Percentiles rank a stretch among this genome's conserved stretches.
Evolutionary conservation across 2,888 invertebrate genomes (phyloP).

Genomic region (Eudemis profundana): DNA sequence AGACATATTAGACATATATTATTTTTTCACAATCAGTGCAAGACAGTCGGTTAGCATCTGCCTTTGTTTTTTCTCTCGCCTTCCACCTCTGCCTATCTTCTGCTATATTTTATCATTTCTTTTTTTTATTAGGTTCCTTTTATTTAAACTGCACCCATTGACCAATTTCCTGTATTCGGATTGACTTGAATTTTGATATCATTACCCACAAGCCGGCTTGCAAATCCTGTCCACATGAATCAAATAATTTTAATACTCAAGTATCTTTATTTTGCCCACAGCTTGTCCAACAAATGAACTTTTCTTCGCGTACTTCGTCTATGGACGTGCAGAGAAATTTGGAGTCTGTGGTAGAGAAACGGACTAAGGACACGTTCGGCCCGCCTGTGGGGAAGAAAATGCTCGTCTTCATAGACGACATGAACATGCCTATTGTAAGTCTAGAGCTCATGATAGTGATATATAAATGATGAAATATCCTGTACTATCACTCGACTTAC

Average conservation of each 20-base stretch:
- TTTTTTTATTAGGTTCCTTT: slow-evolving; percentile 33
- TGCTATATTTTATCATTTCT: slow-evolving; percentile 13
- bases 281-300: slow-evolving; percentile 93
- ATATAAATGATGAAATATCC: no score
- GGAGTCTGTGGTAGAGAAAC: slow-evolving; percentile 94
- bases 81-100: no score
- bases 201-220: slow-evolving; percentile 86
- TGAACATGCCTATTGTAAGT: slow-evolving; percentile 93
- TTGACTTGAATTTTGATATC: not conserved
- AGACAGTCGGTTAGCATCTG: no score
- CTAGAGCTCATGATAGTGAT: no score
- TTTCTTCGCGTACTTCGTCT: slow-evolving; percentile 96
- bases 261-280: slow-evolving; percentile 58
- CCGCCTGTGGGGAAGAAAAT: slow-evolving; percentile 96
- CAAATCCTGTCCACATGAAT: no score
- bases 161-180: no score
- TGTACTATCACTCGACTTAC: no score
- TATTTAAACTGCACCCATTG: no score
- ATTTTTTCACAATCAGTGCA: no score
- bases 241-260: no score
- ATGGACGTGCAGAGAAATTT: slow-evolving; percentile 95
- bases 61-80: no score
- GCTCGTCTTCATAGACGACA: slow-evolving; percentile 96
- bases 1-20: no score
- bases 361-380: slow-evolving; percentile 95